Conservation (phyloP, 1,140 invertebrate species). For the Magallana gigas region DNA sequence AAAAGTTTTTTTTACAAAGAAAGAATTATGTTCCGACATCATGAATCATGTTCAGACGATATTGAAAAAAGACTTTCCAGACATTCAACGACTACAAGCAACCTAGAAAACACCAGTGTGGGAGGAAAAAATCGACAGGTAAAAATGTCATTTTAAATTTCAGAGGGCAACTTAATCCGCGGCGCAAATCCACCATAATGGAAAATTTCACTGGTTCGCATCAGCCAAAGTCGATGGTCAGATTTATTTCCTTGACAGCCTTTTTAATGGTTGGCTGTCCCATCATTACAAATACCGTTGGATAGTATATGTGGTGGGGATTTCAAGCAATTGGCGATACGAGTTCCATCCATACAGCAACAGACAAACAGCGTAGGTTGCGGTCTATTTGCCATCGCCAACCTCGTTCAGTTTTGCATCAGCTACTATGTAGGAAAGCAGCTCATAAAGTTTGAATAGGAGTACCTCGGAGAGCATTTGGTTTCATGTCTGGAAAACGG, state of each 20-base stretch:
- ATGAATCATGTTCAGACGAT: slow-evolving; percentile 1
- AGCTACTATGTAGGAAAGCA: background rate
- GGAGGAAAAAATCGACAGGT: background rate
- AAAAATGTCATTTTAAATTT: background rate
- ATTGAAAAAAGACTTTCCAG: slow-evolving; percentile 16
- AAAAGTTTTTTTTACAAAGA: background rate
- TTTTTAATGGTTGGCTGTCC: background rate
- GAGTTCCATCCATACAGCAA: background rate
- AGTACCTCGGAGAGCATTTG: background rate
- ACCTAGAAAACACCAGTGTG: background rate
- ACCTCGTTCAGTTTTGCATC: background rate
- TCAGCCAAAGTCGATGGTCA: background rate
- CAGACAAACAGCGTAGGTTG: background rate
- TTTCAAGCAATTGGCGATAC: background rate
- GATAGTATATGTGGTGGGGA: background rate
- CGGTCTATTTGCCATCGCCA: background rate
- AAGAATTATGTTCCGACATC: slow-evolving; percentile 27
- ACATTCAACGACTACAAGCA: slow-evolving; percentile 14
- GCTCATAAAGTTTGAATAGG: background rate
- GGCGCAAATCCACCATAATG: background rate
- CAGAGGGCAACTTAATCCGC: background rate
- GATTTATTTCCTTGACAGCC: background rate
- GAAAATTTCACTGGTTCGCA: slow-evolving; percentile 31
- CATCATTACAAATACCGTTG: slow-evolving; percentile 15
- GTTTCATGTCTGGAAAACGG: background rate